Evolutionary conservation across 2,888 invertebrate genomes (phyloP), one percentile per base, ranked within the genome.

Genomic region (Sesia apiformis): DNA sequence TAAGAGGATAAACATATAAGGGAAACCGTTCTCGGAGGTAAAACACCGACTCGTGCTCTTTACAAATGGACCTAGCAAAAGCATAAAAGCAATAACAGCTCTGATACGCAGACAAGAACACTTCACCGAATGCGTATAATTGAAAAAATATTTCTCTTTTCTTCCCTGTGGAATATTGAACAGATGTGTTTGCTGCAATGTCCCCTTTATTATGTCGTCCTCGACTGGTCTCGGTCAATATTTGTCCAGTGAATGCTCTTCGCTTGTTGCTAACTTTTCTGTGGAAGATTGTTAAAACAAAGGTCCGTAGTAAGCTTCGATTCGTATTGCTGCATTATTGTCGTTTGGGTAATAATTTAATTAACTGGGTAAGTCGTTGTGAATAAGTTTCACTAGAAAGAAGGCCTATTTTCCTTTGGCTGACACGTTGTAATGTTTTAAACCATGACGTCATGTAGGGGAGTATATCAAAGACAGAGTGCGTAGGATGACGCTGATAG

Each of bases 191-290:
- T 71, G 70, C 72, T 70, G 59, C 60, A 43, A 62, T 60, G 63
- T 64, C 69, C 63, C 65, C 58, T 70, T 67, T 74, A 74, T 75
- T 72, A 66, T 56, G 58, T 51, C 57, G 61, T 60, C 57, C 61
- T 61, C 66, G 64, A 57, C 61, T 63, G 59, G 62, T 63, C 64
- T 71, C 60, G 59, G 67, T 67, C 68, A 75, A 76, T 70, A 72
- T 70, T 75, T 63, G 65, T 60, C 52, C 56, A 56, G 58, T 53
- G 58, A 55, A 64, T 63, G 57, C 61, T 58, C 55, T 56, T 53
- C 50, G 55, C 59, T 63, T 63, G 59, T 63, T 63, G 65, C 63
- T 63, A 60, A 60, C 54, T 54, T 54, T 58, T 58, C 60, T 23
- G 23, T 23, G 23, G 23, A 39, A 60, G 23, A 23, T 43, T 7